Conservation (phyloP, 1,140 invertebrate species). For the Scaptodrosophila lebanonensis region DNA sequence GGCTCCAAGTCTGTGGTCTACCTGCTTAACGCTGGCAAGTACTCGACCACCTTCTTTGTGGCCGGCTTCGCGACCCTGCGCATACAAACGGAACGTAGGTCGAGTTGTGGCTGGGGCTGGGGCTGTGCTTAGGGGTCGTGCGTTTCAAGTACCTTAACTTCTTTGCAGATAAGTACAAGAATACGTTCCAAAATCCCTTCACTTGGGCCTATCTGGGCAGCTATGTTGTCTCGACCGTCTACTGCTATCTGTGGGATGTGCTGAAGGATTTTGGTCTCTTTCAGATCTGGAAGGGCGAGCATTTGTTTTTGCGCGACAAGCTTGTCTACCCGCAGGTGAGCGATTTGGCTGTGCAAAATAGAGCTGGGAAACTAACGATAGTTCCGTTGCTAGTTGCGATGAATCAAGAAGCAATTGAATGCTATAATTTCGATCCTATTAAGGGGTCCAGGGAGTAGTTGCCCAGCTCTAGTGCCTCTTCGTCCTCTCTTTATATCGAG, state of each 20-base stretch:
- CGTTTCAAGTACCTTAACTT: too few relatives aligned
- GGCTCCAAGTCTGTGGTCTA: constrained; percentile 84
- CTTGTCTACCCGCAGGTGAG: constrained; percentile 86
- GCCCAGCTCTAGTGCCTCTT: too few relatives aligned
- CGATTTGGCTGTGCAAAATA: too few relatives aligned
- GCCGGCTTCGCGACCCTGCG: constrained; percentile 79
- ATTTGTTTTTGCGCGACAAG: constrained; percentile 85
- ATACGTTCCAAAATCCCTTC: constrained; percentile 84
- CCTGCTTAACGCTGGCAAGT: constrained; percentile 89
- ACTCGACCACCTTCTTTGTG: constrained; percentile 88
- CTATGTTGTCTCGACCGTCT: constrained; percentile 87
- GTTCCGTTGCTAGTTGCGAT: too few relatives aligned
- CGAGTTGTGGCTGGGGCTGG: too few relatives aligned
- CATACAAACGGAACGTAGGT: constrained; percentile 35
- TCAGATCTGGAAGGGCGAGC: constrained; percentile 88
- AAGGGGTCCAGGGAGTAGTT: too few relatives aligned
- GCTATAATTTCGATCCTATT: too few relatives aligned
- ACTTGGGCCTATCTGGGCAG: constrained; percentile 87
- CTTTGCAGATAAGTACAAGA: constrained; percentile 79
- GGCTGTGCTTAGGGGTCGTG: too few relatives aligned
- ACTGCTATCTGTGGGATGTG: constrained; percentile 95
- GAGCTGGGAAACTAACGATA: too few relatives aligned
- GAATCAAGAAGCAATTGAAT: too few relatives aligned
- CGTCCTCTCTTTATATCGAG: too few relatives aligned
- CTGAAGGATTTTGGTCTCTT: constrained; percentile 98